A percentile compares a stretch with the other conserved stretches of the same genome.
phyloP scores from a whole-genome alignment of 2,888 invertebrate genomes.

The Aphodius granarius region DNA sequence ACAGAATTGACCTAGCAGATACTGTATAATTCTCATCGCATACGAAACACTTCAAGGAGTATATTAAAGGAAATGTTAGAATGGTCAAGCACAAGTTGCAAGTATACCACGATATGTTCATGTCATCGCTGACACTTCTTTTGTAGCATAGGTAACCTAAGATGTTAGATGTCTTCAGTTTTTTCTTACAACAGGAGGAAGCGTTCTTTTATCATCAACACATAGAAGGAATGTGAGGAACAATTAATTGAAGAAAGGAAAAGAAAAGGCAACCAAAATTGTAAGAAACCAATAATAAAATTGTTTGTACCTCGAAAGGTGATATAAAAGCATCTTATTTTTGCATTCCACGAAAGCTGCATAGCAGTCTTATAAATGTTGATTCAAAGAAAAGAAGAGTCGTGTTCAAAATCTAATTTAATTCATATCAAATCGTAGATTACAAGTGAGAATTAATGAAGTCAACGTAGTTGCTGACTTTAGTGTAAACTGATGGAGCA shows the following conservation, averaged over 20 bases:
- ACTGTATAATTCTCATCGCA: not conserved
- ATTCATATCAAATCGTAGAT: not conserved
- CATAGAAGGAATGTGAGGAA: too few species aligned
- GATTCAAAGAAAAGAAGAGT: not conserved
- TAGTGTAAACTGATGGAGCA: slow-evolving; percentile 58
- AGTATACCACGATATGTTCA: not conserved
- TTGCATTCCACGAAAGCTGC: too few species aligned
- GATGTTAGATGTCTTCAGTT: not conserved
- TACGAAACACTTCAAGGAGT: not conserved
- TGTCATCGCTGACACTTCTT: not conserved
- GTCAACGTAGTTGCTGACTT: slow-evolving; percentile 54
- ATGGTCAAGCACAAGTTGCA: not conserved
- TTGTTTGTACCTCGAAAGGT: too few species aligned
- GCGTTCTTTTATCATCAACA: too few species aligned
- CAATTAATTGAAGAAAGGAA: too few species aligned
- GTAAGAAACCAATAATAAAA: too few species aligned
- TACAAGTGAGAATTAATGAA: slow-evolving; percentile 48
- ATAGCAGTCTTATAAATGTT: not conserved
- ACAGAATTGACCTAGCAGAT: not conserved
- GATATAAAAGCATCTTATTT: too few species aligned
- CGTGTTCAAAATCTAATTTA: too few species aligned
- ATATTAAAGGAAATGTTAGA: not conserved
- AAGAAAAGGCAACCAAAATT: too few species aligned
- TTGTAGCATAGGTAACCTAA: not conserved
- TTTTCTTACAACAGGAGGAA: not conserved